These are phyloP conservation scores for Pteromalus puparum DNA, from an alignment of 1,140 invertebrate genomes.

Conservation along the genomic window DNA sequence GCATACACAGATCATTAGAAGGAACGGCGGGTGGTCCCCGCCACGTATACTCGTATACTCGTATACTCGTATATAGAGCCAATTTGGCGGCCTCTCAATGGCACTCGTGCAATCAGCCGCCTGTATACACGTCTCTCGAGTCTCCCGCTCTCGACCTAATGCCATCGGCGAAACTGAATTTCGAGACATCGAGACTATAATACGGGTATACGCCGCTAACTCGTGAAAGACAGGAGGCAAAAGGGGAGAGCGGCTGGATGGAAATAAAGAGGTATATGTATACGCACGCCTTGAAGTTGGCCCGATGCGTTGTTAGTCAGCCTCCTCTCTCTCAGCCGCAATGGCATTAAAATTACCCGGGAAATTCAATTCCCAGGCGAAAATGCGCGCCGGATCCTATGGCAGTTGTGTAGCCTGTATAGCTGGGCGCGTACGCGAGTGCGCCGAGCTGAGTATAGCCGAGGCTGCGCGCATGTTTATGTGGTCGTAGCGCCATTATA, in stretches of 20 bases:
- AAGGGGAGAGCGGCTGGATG: too few relatives aligned
- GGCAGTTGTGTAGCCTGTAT: constrained; percentile 33
- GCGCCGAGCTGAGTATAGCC: too few relatives aligned
- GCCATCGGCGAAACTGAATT: constrained; percentile 35
- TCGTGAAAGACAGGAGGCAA: not conserved
- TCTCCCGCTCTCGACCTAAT: not conserved
- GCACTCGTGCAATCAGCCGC: not conserved
- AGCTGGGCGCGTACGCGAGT: constrained; percentile 33
- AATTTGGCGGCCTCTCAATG: not conserved
- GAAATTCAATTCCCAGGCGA: constrained; percentile 72
- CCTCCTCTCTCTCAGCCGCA: constrained; percentile 64
- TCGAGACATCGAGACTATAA: constrained; percentile 19
- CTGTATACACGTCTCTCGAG: not conserved
- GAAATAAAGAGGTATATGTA: too few relatives aligned
- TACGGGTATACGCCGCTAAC: not conserved
- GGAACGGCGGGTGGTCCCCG: not conserved
- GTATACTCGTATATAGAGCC: too few relatives aligned
- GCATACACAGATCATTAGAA: not conserved
- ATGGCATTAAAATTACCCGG: constrained; percentile 73
- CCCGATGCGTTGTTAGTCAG: constrained; percentile 60
- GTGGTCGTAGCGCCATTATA: constrained; percentile 55
- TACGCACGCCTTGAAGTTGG: constrained; percentile 6
- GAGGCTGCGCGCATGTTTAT: constrained; percentile 19
- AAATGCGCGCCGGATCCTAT: constrained; percentile 57
- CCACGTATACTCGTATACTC: too few relatives aligned